A percentile compares a stretch with the other conserved stretches of the same genome.
Conservation (phyloP, 2,797 vertebrate species). For the Coreius guichenoti region DNA sequence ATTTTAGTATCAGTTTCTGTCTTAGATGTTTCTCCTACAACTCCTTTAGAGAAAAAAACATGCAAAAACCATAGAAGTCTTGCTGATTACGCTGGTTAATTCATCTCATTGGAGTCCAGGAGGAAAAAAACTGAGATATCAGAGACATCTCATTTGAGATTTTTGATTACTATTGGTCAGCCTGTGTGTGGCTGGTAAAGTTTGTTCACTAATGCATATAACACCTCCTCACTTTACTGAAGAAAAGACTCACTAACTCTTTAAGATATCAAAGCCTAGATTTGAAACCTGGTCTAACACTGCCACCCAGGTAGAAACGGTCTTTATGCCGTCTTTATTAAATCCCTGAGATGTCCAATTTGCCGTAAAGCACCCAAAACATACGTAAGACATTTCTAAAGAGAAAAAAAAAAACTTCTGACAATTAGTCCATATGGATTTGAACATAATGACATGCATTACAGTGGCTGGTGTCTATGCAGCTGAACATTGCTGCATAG, state of each 20-base stretch:
- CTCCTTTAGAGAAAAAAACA: not conserved
- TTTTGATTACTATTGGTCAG: not conserved
- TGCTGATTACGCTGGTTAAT: not conserved
- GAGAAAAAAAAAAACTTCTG: not conserved
- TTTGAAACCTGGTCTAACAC: slow-evolving; percentile 3
- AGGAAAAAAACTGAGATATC: not conserved
- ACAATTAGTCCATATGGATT: not conserved
- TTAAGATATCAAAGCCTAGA: slow-evolving; percentile 1
- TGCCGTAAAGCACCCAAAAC: not conserved
- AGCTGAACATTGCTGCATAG: not conserved
- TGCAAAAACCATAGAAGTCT: not conserved
- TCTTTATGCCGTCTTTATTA: not conserved
- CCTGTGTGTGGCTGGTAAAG: not conserved
- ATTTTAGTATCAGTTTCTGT: not conserved
- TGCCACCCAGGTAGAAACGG: slow-evolving; percentile 23
- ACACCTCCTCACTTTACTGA: not conserved
- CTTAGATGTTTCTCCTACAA: not conserved
- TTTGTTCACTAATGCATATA: not conserved
- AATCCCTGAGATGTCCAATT: not conserved
- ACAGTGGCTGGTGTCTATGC: not conserved
- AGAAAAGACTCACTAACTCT: slow-evolving; percentile 16
- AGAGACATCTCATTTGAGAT: not conserved
- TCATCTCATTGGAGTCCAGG: not conserved
- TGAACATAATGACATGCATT: not conserved
- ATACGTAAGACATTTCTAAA: not conserved